A percentile compares a stretch with the other conserved stretches of the same genome.
These are phyloP conservation scores for Odontocolon sp. DNA, from an alignment of 2,888 invertebrate species.

Conservation along the genomic window DNA sequence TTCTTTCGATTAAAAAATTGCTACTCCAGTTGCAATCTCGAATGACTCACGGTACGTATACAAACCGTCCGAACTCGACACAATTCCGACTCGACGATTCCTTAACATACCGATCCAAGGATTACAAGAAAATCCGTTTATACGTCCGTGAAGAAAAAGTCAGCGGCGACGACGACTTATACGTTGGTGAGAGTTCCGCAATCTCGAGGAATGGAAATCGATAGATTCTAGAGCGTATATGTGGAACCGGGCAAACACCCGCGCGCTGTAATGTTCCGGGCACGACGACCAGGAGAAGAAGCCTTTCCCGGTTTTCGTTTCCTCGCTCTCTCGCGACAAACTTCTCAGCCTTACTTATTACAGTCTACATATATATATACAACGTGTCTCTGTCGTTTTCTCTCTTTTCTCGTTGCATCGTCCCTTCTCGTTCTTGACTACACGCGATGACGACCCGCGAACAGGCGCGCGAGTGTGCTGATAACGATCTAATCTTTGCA, in stretches of 20 bases:
- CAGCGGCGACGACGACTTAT: background rate
- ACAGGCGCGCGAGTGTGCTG: background rate
- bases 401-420: slow-evolving; percentile 23
- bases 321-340: slow-evolving; percentile 28
- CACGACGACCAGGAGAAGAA: slow-evolving; percentile 12
- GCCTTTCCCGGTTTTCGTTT: slow-evolving; percentile 21
- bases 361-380: too few species aligned
- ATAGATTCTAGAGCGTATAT: slow-evolving; percentile 19
- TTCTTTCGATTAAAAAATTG: slow-evolving; percentile 31
- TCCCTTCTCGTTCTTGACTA: background rate
- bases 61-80: background rate
- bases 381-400: slow-evolving; percentile 9
- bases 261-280: slow-evolving; percentile 16
- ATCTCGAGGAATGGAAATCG: slow-evolving; percentile 37
- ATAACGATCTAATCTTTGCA: slow-evolving; percentile 51
- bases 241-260: slow-evolving; percentile 2
- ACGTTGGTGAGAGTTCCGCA: slow-evolving; percentile 11
- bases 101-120: slow-evolving; percentile 6
- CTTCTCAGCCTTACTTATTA: slow-evolving; percentile 21
- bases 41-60: background rate
- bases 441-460: slow-evolving; percentile 27
- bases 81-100: background rate
- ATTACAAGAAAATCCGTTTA: background rate
- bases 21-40: slow-evolving; percentile 4
- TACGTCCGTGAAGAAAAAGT: background rate